A percentile compares a stretch with the other conserved stretches of the same genome.
These are phyloP conservation scores for Cebus imitator DNA, from an alignment of 2,113 vertebrate genomes.

Conservation along the genomic window DNA sequence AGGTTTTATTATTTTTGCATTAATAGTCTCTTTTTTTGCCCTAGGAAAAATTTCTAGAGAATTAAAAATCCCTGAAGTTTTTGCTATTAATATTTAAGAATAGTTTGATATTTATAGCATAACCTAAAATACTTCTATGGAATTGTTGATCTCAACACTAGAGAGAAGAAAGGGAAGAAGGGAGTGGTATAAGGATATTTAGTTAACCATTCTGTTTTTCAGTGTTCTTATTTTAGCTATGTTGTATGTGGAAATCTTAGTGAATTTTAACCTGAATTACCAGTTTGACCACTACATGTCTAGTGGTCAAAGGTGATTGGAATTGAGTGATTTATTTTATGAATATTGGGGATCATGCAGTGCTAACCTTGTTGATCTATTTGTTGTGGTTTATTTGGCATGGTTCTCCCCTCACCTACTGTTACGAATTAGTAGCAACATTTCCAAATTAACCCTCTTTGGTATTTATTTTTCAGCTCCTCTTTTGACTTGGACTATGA, in stretches of 20 bases:
- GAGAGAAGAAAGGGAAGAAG: not conserved
- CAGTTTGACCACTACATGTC: slow-evolving; percentile 4
- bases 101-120: slow-evolving; percentile 4
- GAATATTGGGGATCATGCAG: slow-evolving; percentile 14
- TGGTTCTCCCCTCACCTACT: slow-evolving; percentile 23
- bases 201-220: not conserved
- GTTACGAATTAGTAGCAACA: slow-evolving; percentile 38
- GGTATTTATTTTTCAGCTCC: slow-evolving; percentile 83
- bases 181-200: not conserved
- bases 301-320: not conserved
- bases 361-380: slow-evolving; percentile 50
- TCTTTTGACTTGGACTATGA: slow-evolving; percentile 93
- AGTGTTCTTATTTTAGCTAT: slow-evolving; percentile 38
- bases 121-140: not conserved
- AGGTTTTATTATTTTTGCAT: slow-evolving; percentile 54
- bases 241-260: not conserved
- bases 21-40: not conserved
- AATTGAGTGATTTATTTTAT: slow-evolving; percentile 45
- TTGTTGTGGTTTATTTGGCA: slow-evolving; percentile 61
- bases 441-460: slow-evolving; percentile 48
- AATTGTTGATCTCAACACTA: not conserved
- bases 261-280: not conserved
- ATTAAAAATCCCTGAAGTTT: slow-evolving; percentile 39
- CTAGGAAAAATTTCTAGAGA: not conserved
- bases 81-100: not conserved